Conservation (phyloP, 2,797 vertebrate genomes). For the Esox masquinongy region DNA sequence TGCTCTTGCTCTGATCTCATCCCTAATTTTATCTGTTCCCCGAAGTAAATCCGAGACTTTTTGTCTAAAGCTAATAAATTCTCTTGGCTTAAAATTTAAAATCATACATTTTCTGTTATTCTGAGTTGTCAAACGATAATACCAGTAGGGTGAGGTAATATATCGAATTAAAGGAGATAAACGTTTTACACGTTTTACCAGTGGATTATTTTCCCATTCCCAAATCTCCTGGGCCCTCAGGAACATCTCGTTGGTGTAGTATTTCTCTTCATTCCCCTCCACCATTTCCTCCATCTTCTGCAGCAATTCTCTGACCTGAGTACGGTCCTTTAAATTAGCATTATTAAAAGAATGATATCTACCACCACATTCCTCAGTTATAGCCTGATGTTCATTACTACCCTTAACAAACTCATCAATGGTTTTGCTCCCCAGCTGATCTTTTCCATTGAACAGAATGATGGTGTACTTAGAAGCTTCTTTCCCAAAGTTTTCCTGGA, state of each 20-base stretch:
- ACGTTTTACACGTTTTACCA: not conserved
- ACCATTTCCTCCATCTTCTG: conserved; percentile 48
- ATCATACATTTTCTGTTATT: no score
- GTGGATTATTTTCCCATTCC: not conserved
- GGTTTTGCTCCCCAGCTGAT: conserved; percentile 58
- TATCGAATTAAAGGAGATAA: no score
- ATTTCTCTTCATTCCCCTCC: conserved; percentile 38
- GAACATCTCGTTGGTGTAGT: not conserved
- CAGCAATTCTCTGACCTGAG: not conserved
- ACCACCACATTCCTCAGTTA: conserved; percentile 67
- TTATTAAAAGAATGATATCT: conserved; percentile 75
- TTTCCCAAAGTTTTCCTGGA: conserved; percentile 72
- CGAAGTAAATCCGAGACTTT: no score
- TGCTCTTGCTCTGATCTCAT: no score
- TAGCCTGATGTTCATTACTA: conserved; percentile 66
- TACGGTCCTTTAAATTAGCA: conserved; percentile 57
- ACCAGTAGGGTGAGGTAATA: no score
- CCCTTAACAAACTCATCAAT: conserved; percentile 65
- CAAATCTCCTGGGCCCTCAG: not conserved
- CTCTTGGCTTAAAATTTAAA: no score
- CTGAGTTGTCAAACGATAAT: no score
- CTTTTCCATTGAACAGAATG: conserved; percentile 71
- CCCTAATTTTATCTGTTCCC: no score
- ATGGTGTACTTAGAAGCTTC: conserved; percentile 73
- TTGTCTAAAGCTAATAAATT: no score